A percentile compares a stretch with the other conserved stretches of the same genome.
phyloP scores from a whole-genome alignment of 2,797 vertebrate genomes.

The Pangasius mekongensis region DNA sequence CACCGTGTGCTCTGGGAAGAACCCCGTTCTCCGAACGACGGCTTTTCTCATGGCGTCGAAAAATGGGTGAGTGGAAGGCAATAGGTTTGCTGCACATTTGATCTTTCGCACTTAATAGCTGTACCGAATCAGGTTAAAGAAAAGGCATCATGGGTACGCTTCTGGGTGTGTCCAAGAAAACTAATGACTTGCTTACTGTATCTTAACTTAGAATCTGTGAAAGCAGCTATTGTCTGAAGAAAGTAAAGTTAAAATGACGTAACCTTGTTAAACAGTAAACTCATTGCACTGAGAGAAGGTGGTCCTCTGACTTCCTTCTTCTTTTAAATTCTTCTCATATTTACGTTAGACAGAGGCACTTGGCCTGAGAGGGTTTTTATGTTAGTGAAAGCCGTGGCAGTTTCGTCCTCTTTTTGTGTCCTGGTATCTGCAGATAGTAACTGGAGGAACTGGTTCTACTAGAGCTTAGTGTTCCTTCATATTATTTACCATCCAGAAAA shows the following conservation, averaged over 20 bases:
- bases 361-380: not conserved
- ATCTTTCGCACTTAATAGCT: not conserved
- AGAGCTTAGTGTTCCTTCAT: slow-evolving; percentile 40
- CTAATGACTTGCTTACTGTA: not conserved
- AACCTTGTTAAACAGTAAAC: not conserved
- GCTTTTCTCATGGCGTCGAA: slow-evolving; percentile 77
- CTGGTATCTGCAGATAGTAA: slow-evolving; percentile 61
- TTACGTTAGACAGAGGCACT: not conserved
- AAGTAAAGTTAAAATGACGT: not conserved
- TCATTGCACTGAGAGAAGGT: not conserved
- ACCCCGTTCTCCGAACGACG: slow-evolving; percentile 67
- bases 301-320: not conserved
- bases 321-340: not conserved
- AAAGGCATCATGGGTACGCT: slow-evolving; percentile 62
- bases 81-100: not conserved
- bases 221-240: not conserved
- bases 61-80: slow-evolving; percentile 86
- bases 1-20: slow-evolving; percentile 87
- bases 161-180: slow-evolving; percentile 70
- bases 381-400: slow-evolving; percentile 13
- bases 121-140: not conserved
- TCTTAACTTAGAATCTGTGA: not conserved
- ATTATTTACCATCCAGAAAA: slow-evolving; percentile 62
- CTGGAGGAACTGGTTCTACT: slow-evolving; percentile 68
- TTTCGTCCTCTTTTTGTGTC: slow-evolving; percentile 54